Evolutionary conservation across 2,113 vertebrate genomes (phyloP).

Genomic region (Pelmatolapia mariae): DNA sequence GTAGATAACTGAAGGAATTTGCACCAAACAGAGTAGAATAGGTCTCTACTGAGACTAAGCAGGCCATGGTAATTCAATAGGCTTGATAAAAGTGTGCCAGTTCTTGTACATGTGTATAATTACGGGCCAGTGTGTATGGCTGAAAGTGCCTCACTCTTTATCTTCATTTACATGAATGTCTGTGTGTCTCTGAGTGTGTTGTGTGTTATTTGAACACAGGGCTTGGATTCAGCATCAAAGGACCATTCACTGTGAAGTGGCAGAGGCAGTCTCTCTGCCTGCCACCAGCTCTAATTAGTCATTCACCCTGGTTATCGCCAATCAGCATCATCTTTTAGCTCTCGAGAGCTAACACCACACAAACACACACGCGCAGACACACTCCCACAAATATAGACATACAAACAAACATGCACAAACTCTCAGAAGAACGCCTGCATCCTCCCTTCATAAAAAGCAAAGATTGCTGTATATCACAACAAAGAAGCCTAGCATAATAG

Average conservation of each 20-base stretch:
- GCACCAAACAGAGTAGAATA: neutral
- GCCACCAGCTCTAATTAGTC: conserved; percentile 59
- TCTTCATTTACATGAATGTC: neutral
- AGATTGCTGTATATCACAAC: neutral
- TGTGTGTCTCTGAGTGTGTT: neutral
- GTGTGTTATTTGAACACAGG: conserved; percentile 14
- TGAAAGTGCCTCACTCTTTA: neutral
- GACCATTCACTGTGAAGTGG: conserved; percentile 57
- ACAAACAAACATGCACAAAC: neutral
- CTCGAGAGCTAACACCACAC: conserved; percentile 1
- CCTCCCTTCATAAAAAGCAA: neutral
- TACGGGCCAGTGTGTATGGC: neutral
- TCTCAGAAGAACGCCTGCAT: neutral
- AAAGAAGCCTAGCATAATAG: neutral
- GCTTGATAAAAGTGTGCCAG: neutral
- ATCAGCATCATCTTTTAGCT: conserved; percentile 48
- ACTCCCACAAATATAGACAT: neutral
- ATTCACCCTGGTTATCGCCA: conserved; percentile 51
- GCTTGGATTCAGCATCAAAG: conserved; percentile 51
- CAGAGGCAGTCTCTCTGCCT: conserved; percentile 32
- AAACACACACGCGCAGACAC: neutral
- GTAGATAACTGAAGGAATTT: neutral
- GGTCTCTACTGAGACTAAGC: neutral
- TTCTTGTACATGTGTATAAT: conserved; percentile 11
- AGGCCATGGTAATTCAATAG: neutral